phyloP scores from a whole-genome alignment of 37 sponge, comb jelly and placozoan species.

The Diacarnus erythraeanus region DNA sequence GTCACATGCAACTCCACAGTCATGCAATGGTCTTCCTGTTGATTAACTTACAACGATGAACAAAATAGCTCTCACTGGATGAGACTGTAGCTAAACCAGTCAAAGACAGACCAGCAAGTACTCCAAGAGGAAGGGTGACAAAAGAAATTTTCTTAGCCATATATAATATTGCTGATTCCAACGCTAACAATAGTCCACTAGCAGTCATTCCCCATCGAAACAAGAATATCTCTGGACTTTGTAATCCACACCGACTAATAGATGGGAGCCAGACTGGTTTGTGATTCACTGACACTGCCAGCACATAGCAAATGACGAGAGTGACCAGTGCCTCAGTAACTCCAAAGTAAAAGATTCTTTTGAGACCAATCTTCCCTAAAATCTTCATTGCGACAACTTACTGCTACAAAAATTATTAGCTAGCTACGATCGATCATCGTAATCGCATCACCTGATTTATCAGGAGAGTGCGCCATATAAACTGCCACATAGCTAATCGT shows the following conservation, averaged over 20 bases:
- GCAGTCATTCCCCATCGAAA: constrained; percentile 68
- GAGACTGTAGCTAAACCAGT: constrained; percentile 61
- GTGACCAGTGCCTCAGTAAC: constrained; percentile 24
- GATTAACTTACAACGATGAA: constrained; percentile 55
- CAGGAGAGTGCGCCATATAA: no score
- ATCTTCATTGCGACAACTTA: constrained; percentile 48
- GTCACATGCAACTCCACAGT: no score
- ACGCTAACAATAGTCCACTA: constrained; percentile 42
- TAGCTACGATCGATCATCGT: no score
- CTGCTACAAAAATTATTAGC: no score
- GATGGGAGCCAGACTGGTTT: constrained; percentile 80
- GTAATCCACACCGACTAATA: constrained; percentile 84
- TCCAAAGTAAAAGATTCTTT: constrained; percentile 40
- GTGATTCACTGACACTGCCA: constrained; percentile 70
- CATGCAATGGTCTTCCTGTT: background rate
- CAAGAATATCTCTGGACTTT: constrained; percentile 68
- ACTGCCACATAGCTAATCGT: no score
- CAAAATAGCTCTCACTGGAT: constrained; percentile 36
- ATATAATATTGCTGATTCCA: constrained; percentile 45
- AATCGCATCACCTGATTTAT: background rate
- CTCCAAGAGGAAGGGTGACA: constrained; percentile 30
- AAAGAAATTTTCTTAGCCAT: constrained; percentile 22
- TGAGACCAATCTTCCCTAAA: constrained; percentile 15
- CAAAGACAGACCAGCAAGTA: constrained; percentile 44
- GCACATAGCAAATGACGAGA: constrained; percentile 73